phyloP scores from a whole-genome alignment of 1,140 invertebrate species.

The Neodiprion virginianus region DNA sequence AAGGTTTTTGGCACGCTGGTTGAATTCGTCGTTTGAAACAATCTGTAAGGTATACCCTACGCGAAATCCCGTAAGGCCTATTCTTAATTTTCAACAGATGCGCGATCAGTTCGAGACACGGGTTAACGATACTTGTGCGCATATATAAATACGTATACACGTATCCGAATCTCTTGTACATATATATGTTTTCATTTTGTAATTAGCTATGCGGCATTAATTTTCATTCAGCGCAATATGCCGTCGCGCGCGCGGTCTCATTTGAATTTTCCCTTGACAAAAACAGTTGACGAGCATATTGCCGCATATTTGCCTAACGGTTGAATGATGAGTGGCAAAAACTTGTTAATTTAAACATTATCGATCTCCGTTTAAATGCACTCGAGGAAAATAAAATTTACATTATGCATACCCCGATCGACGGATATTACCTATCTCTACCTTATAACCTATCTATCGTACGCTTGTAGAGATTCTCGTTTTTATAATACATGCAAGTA shows the following conservation, averaged over 20 bases:
- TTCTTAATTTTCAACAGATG: too few species aligned
- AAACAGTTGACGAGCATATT: slow-evolving; percentile 45
- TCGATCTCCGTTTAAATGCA: neutral
- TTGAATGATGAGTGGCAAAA: slow-evolving; percentile 47
- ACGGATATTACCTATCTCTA: too few species aligned
- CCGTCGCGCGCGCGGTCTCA: slow-evolving; percentile 46
- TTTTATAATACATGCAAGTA: too few species aligned
- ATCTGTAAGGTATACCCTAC: neutral
- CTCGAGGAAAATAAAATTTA: neutral
- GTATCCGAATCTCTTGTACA: too few species aligned
- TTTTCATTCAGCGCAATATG: slow-evolving; percentile 61
- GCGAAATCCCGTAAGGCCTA: neutral
- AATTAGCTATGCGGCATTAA: slow-evolving; percentile 60
- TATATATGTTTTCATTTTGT: slow-evolving; percentile 33
- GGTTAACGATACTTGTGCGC: neutral
- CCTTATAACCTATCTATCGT: too few species aligned
- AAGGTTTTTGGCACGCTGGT: too few species aligned
- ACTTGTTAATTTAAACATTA: slow-evolving; percentile 6
- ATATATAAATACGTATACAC: neutral
- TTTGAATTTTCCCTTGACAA: slow-evolving; percentile 53
- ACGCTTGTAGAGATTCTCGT: too few species aligned
- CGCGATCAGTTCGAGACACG: too few species aligned
- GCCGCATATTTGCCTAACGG: slow-evolving; percentile 55
- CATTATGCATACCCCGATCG: neutral
- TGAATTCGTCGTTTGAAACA: too few species aligned